Evolutionary conservation across 2,888 invertebrate species (phyloP), one percentile per base, ranked within the genome.

Genomic region (Tenthredo mesomela): DNA sequence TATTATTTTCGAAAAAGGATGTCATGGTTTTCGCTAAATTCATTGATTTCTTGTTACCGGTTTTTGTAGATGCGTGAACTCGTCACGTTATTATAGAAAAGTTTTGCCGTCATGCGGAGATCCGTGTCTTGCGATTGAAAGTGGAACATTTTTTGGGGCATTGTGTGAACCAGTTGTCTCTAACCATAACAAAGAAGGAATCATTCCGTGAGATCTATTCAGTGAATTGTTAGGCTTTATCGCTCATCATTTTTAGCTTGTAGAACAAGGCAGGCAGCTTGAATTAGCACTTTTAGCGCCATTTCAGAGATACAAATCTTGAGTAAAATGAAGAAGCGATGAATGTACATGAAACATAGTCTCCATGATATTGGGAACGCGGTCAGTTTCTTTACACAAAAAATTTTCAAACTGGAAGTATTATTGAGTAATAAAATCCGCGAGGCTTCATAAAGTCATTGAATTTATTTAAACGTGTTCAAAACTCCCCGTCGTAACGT

Each of bases 71-170:
- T 33, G 33, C 15, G 18, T 67, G 0, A 25, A 67, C 18, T 67
- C 6, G 67, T 67, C 33, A 67, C 15, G 67, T 33, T 29, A 5
- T 3, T 33, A 67, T 33, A 67, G 12, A 67, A 67, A 67, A 33
- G 18, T 67, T 67, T 15, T 33, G 12, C 25, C 6, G 6, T 18
- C 33, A 37, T 15, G 40, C 21, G n/a, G 5, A 61, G n/a, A 61
- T 58, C 25, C 37, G 25, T 21, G 21, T 12, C 37, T 40, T 40
- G 12, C 40, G 54, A 54, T 40, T 3, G 40, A 61, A 58, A 61
- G 80, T 80, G 25, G 80, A 58, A 80, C 80, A 61, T 40, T 80
- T 80, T 78, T 80, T 80, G 58, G 80, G 25, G 33, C 80, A 61
- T 37, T 21, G 25, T 80, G n/a, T 40, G 58, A 80, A 37, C 58